Conservation (phyloP, 2,888 invertebrate species). For the Leucoptera coffeella region DNA sequence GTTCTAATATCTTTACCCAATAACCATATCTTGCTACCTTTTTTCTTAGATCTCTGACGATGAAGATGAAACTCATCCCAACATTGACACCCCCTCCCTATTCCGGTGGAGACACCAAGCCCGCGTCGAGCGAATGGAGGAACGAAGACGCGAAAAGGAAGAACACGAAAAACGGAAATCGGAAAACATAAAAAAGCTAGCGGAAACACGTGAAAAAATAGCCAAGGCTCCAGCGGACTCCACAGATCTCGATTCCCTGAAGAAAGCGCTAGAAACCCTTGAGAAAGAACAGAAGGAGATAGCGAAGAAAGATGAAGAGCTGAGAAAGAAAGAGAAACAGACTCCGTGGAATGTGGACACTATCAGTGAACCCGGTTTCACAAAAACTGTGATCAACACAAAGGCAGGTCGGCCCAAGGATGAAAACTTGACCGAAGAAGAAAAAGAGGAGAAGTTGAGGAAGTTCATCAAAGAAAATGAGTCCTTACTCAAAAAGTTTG, state of each 20-base stretch:
- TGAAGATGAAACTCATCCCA: constrained; percentile 99
- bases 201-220: constrained; percentile 62
- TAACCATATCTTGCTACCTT: too few relatives aligned
- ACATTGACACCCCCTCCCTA: constrained; percentile 98
- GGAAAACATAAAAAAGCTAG: constrained; percentile 55
- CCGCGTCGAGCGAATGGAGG: constrained; percentile 84
- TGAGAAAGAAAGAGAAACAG: constrained; percentile 73
- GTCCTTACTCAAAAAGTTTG: constrained; percentile 81
- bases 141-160: constrained; percentile 60
- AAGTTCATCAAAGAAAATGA: constrained; percentile 90
- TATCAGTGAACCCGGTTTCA: constrained; percentile 93
- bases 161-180: constrained; percentile 59
- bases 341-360: constrained; percentile 99
- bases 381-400: constrained; percentile 92
- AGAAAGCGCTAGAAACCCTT: constrained; percentile 55
- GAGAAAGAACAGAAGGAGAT: constrained; percentile 66
- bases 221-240: constrained; percentile 32
- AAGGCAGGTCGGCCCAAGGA: constrained; percentile 55
- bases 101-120: constrained; percentile 99
- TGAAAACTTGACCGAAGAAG: constrained; percentile 78
- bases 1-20: too few relatives aligned
- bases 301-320: constrained; percentile 65
- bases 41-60: constrained; percentile 97
- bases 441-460: constrained; percentile 74
- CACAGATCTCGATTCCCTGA: constrained; percentile 33